Conservation (phyloP, 2,113 vertebrate species). For the Spizaetus ornatus region DNA sequence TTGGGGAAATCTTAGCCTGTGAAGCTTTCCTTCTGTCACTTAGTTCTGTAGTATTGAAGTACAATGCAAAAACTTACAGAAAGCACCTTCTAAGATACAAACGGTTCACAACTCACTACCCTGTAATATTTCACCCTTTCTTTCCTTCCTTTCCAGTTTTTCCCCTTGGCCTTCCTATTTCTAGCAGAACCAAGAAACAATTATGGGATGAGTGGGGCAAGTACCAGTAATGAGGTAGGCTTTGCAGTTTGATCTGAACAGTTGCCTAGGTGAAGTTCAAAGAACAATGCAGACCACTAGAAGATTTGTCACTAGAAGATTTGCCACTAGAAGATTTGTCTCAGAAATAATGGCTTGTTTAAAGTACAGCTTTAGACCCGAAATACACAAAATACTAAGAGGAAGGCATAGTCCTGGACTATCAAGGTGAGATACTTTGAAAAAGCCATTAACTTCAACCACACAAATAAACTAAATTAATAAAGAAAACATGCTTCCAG, state of each 20-base stretch:
- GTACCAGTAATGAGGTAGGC: constrained; percentile 1
- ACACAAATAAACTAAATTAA: neutral
- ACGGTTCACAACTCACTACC: neutral
- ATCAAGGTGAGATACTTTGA: neutral
- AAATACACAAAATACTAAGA: neutral
- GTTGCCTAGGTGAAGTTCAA: constrained; percentile 30
- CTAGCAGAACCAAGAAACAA: neutral
- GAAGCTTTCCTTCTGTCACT: neutral
- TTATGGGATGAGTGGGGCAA: neutral
- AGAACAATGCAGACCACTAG: neutral
- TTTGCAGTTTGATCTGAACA: constrained; percentile 34
- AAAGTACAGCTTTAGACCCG: neutral
- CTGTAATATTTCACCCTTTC: neutral
- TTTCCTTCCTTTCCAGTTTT: neutral
- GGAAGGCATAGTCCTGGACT: neutral
- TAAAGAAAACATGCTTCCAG: neutral
- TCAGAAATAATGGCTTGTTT: neutral
- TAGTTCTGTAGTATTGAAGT: neutral
- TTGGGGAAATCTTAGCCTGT: neutral
- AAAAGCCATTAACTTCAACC: neutral
- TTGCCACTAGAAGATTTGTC: neutral
- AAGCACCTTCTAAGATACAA: neutral
- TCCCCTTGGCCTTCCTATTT: neutral
- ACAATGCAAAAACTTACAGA: neutral
- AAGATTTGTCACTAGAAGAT: neutral